Base-by-base conservation (phyloP, 2,797 vertebrate genomes). In the Chaetophractus vellerosus region DNA sequence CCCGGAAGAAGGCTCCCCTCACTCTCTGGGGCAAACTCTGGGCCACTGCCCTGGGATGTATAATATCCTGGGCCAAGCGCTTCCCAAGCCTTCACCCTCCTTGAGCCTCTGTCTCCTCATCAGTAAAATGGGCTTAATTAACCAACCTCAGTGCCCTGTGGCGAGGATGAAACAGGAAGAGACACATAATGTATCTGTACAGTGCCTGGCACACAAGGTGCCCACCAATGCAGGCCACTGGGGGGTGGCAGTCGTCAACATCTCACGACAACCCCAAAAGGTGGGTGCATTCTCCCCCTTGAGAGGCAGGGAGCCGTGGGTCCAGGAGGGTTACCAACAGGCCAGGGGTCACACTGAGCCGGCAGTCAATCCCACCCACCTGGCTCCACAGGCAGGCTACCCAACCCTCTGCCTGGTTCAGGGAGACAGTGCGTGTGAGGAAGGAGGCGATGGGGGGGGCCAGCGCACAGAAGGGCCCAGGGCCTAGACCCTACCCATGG, bases 21-120 rank as follows among this genome's bases (percentile, higher is more conserved):
- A 55, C 55, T 55, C 26, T 11, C 15, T 28, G 10, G 16, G 24
- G 23, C 61, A 81, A 38, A 38, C 4, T 6, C 19, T 23, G 21
- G 36, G 31, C 57, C 33, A n/a, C 18, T 4, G 7, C 18, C 45
- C 88, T 26, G 52, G 36, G 71, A 15, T 11, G 3, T 12, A 9
- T 9, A 21, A 84, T 5, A 41, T 28, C 33, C 5, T 6, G 38
- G 52, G 26, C 52, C 92, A 71, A n/a, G 38, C 9, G 72, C 26
- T 45, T 61, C 63, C 36, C n/a, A 72, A 63, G 24, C 38, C 82
- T 33, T 4, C n/a, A 6, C 45, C 33, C 24, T 24, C 72, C 63
- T 79, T 23, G 82, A 89, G 63, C 84, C 75, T 95, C 61, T 24
- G n/a, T 68, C 79, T 94, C 82, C 88, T 76, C 78, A n/a, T 50